Percentiles rank a stretch among this genome's conserved stretches.
phyloP scores from a whole-genome alignment of 2,888 invertebrate species.

The Melangyna quadrimaculata region DNA sequence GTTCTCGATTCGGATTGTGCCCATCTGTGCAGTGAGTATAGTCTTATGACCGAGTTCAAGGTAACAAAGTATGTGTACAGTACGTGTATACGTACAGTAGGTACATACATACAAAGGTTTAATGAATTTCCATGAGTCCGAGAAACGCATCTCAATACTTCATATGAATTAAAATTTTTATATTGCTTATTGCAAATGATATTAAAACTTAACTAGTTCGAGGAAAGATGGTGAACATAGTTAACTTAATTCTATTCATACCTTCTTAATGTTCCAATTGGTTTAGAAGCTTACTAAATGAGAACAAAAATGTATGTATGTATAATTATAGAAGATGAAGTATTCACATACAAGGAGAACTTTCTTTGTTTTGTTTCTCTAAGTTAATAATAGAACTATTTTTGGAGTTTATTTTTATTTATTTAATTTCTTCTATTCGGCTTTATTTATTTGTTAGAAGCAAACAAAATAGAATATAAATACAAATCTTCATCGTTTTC shows the following conservation, averaged over 20 bases:
- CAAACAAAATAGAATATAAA: too few species aligned
- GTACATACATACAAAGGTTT: too few species aligned
- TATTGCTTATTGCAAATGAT: conserved; percentile 13
- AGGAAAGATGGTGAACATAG: background rate
- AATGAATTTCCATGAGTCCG: conserved; percentile 20
- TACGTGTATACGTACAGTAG: too few species aligned
- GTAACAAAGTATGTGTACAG: conserved; percentile 29
- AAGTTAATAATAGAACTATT: too few species aligned
- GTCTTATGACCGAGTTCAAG: conserved; percentile 60
- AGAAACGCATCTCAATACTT: conserved; percentile 23
- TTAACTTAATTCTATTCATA: background rate
- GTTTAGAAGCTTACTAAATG: background rate
- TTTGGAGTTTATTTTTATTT: too few species aligned
- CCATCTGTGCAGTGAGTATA: conserved; percentile 61
- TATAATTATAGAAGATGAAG: too few species aligned
- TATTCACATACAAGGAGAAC: too few species aligned
- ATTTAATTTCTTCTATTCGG: too few species aligned
- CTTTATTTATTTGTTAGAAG: too few species aligned
- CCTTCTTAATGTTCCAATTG: background rate
- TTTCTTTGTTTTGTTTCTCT: too few species aligned
- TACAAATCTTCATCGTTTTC: too few species aligned
- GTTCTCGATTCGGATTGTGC: conserved; percentile 67
- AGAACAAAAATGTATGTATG: too few species aligned
- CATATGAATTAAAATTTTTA: conserved; percentile 27
- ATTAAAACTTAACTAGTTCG: conserved; percentile 13